phyloP scores from a whole-genome alignment of 2,797 vertebrate genomes.

The Aratinga solstitialis region DNA sequence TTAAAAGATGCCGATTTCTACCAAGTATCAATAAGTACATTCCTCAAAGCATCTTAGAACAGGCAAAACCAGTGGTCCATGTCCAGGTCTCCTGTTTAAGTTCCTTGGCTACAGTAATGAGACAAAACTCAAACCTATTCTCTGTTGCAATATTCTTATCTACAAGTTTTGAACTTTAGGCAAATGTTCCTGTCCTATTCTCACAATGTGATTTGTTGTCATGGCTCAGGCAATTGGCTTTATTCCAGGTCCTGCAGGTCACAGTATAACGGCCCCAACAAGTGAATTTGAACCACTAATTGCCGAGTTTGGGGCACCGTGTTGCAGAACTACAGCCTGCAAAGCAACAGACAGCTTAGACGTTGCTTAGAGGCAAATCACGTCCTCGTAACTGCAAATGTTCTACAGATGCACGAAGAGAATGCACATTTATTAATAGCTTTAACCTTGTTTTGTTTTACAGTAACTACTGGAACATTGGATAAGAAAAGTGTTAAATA shows the following conservation, averaged over 20 bases:
- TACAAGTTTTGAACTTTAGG: not conserved
- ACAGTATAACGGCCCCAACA: not conserved
- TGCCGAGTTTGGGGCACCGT: not conserved
- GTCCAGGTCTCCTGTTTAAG: not conserved
- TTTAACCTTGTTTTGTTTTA: not conserved
- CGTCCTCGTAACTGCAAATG: not conserved
- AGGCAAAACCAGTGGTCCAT: not conserved
- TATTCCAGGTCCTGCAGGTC: not conserved
- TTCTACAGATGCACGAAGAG: not conserved
- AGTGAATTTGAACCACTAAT: not conserved
- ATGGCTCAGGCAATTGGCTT: not conserved
- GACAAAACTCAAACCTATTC: not conserved
- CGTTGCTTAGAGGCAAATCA: not conserved
- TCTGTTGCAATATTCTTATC: not conserved
- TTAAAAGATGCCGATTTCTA: not conserved
- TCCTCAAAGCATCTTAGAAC: not conserved
- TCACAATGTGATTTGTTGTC: not conserved
- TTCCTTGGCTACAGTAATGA: not conserved
- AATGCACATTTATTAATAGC: not conserved
- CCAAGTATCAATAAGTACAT: not conserved
- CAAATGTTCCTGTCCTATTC: not conserved
- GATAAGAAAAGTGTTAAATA: conserved; percentile 56
- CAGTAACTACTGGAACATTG: not conserved
- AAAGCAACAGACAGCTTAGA: not conserved
- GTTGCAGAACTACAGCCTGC: not conserved